Evolutionary conservation across 2,888 invertebrate species (phyloP).

Genomic region (Parasteatoda lunata): DNA sequence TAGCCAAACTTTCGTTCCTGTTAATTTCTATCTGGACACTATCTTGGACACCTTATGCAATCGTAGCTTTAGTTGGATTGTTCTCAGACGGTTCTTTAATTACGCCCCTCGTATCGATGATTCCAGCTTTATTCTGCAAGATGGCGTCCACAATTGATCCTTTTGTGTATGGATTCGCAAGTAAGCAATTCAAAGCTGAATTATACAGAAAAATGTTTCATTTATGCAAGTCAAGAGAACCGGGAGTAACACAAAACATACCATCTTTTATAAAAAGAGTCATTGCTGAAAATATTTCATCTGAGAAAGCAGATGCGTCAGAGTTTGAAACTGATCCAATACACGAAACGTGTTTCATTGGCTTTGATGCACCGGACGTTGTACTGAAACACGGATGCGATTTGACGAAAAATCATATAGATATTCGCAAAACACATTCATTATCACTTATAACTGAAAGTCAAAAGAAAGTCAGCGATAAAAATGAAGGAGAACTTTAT

Average conservation of each 20-base stretch:
- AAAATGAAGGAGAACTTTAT: neutral
- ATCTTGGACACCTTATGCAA: constrained; percentile 88
- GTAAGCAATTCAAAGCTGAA: constrained; percentile 73
- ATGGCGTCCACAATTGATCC: constrained; percentile 76
- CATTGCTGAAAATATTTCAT: neutral
- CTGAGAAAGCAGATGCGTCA: constrained; percentile 33
- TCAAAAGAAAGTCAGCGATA: neutral
- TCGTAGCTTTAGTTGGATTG: constrained; percentile 84
- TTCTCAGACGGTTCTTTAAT: constrained; percentile 80
- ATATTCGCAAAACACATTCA: too few relatives aligned
- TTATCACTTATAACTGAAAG: neutral
- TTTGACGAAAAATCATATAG: too few relatives aligned
- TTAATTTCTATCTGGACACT: constrained; percentile 84
- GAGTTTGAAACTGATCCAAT: neutral
- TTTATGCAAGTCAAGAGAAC: constrained; percentile 16
- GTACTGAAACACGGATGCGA: too few relatives aligned
- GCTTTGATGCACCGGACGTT: too few relatives aligned
- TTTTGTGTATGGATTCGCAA: constrained; percentile 75
- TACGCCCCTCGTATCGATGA: constrained; percentile 78
- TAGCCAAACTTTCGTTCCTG: constrained; percentile 81
- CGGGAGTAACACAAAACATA: neutral
- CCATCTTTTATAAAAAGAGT: constrained; percentile 40
- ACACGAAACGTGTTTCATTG: constrained; percentile 1
- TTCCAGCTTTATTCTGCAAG: constrained; percentile 76
- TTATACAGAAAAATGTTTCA: constrained; percentile 19